These are phyloP conservation scores for Coleophora deauratella DNA, from an alignment of 2,888 invertebrate species.

Conservation along the genomic window DNA sequence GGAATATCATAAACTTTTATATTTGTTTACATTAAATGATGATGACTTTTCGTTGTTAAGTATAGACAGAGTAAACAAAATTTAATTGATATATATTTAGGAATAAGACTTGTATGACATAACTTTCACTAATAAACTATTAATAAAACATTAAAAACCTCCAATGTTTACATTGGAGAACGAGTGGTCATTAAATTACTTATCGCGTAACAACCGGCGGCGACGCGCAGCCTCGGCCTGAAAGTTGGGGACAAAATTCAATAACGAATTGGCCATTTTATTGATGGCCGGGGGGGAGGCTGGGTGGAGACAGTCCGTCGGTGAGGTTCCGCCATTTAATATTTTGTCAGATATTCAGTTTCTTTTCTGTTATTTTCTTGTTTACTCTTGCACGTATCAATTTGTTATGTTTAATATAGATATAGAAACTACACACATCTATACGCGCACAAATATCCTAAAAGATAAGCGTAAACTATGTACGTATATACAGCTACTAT, in stretches of 20 bases:
- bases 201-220: conserved; percentile 63
- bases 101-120: conserved; percentile 67
- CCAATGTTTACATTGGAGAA: conserved; percentile 58
- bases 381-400: conserved; percentile 37
- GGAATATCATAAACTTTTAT: conserved; percentile 13
- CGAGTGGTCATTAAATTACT: conserved; percentile 55
- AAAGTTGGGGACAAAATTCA: conserved; percentile 69
- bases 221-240: conserved; percentile 63
- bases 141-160: conserved; percentile 39
- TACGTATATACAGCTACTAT: conserved; percentile 17
- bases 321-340: conserved; percentile 67
- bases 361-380: conserved; percentile 38
- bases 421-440: conserved; percentile 11
- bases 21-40: conserved; percentile 41
- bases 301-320: conserved; percentile 64
- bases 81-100: conserved; percentile 39
- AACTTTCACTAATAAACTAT: conserved; percentile 56
- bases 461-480: conserved; percentile 23
- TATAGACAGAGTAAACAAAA: conserved; percentile 31
- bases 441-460: conserved; percentile 23
- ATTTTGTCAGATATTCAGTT: conserved; percentile 37
- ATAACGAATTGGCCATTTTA: conserved; percentile 75
- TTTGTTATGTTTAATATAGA: conserved; percentile 22
- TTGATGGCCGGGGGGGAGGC: conserved; percentile 71
- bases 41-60: conserved; percentile 24